Percentiles rank a stretch among this genome's conserved stretches.
Conservation (phyloP, 1,140 invertebrate genomes). For the Leptonema lineaticorne region DNA sequence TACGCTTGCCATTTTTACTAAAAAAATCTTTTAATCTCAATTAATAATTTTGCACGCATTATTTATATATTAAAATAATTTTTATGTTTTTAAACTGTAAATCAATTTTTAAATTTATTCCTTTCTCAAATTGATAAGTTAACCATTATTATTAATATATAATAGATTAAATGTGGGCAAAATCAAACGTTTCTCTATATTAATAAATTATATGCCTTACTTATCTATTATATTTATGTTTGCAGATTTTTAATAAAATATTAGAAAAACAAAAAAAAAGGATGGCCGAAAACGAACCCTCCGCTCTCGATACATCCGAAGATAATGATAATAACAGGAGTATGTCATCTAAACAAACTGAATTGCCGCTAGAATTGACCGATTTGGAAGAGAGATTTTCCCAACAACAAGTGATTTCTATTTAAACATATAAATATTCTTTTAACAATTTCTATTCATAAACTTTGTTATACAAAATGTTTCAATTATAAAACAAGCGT, state of each 20-base stretch:
- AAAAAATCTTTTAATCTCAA: too few relatives aligned
- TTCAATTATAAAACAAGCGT: background rate
- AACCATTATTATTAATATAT: too few relatives aligned
- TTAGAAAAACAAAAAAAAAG: background rate
- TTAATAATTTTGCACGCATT: too few relatives aligned
- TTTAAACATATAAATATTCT: constrained; percentile 15
- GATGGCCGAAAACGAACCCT: constrained; percentile 37
- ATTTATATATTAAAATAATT: too few relatives aligned
- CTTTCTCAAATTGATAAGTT: too few relatives aligned
- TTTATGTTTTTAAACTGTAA: too few relatives aligned
- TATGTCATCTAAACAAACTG: background rate
- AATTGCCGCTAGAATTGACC: constrained; percentile 4
- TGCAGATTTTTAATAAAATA: constrained; percentile 3
- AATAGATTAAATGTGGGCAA: too few relatives aligned
- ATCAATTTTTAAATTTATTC: too few relatives aligned
- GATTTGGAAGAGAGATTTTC: constrained; percentile 38
- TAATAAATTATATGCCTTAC: background rate
- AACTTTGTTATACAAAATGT: background rate
- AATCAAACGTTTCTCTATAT: too few relatives aligned
- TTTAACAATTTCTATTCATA: background rate
- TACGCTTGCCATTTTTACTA: too few relatives aligned
- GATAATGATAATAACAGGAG: constrained; percentile 28
- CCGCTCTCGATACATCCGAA: constrained; percentile 20
- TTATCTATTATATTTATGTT: background rate
- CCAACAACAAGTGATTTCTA: constrained; percentile 35